Percentiles rank a stretch among this genome's conserved stretches.
Conservation (phyloP, 1,140 invertebrate species). For the Drosophila kurseongensis region DNA sequence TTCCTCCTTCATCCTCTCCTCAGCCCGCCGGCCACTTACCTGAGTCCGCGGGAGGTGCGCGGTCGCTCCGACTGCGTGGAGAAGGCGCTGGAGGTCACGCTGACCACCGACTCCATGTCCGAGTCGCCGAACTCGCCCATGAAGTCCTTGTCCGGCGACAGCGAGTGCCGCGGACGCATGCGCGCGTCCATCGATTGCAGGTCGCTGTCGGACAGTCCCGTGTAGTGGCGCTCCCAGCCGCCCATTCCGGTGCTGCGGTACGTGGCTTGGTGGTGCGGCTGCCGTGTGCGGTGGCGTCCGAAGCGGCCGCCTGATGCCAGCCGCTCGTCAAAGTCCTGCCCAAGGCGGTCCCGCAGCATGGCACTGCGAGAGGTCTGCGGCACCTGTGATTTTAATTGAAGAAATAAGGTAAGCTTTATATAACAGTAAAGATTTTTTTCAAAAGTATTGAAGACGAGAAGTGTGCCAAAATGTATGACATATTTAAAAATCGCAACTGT, state of each 20-base stretch:
- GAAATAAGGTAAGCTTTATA: too few relatives aligned
- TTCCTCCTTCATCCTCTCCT: slow-evolving; percentile 7
- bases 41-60: slow-evolving; percentile 89
- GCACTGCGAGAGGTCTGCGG: slow-evolving; percentile 82
- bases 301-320: slow-evolving; percentile 86
- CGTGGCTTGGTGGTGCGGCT: slow-evolving; percentile 86
- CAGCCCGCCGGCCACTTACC: slow-evolving; percentile 85
- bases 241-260: slow-evolving; percentile 89
- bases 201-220: slow-evolving; percentile 93
- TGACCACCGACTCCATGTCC: slow-evolving; percentile 94
- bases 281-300: slow-evolving; percentile 89
- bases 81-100: slow-evolving; percentile 95
- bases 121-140: slow-evolving; percentile 91
- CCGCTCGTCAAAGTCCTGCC: slow-evolving; percentile 94
- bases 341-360: slow-evolving; percentile 89
- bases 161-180: slow-evolving; percentile 85
- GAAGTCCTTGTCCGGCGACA: slow-evolving; percentile 90
- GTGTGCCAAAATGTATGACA: too few relatives aligned
- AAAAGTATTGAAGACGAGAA: too few relatives aligned
- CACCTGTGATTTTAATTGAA: slow-evolving; percentile 39
- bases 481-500: too few relatives aligned
- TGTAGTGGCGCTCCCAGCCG: slow-evolving; percentile 91
- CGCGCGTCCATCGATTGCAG: slow-evolving; percentile 87
- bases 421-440: too few relatives aligned
- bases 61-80: slow-evolving; percentile 96